Base-by-base conservation (phyloP, 2,888 invertebrate genomes). In the Pteria penguin region DNA sequence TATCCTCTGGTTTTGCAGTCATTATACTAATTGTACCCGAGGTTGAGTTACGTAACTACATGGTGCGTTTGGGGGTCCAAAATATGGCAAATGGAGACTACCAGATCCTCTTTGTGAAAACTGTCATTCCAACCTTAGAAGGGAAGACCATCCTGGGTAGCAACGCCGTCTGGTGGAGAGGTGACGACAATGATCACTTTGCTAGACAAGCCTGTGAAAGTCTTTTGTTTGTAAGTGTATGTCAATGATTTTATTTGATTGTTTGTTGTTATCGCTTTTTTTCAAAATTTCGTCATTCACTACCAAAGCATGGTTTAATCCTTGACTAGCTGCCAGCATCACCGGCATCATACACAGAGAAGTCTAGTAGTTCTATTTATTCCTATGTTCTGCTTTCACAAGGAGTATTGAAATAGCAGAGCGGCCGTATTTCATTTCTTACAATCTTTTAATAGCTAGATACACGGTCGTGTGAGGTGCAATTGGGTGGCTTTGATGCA, bases 31-130 rank as follows among this genome's bases (percentile, higher is more conserved):
- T 88, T 4, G 81, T 86, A 4, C 89, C 90, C 22, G 82, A 82
- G 29, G 72, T 76, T 8, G 86, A 88, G 24, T 62, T 89, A 1
- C 81, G 90, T 1, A 74, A 80, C 4, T 88, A 87, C 75, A 83
- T 90, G 85, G 74, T 90, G 62, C 67, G 83, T 11, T 88, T 89
- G 8, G 75, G 86, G 36, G 83, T 81, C 24, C 75, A 86, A 31
- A 86, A 86, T 1, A 90, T 90, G 90, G 82, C 87, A 18, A 68
- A 75, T 4, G 90, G 90, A 4, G 88, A 89, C 27, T 90, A 84
- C 79, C 89, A 90, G 79, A 90, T 89, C 76, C 81, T 88, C 60
- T 90, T 78, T 77, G 81, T 86, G 14, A 86, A 82, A 27, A 83
- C 80, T 66, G 84, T 74, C 57, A 69, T 89, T 0, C 84, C 86